phyloP scores from a whole-genome alignment of 2,113 vertebrate species.

The Reinhardtius hippoglossoides region DNA sequence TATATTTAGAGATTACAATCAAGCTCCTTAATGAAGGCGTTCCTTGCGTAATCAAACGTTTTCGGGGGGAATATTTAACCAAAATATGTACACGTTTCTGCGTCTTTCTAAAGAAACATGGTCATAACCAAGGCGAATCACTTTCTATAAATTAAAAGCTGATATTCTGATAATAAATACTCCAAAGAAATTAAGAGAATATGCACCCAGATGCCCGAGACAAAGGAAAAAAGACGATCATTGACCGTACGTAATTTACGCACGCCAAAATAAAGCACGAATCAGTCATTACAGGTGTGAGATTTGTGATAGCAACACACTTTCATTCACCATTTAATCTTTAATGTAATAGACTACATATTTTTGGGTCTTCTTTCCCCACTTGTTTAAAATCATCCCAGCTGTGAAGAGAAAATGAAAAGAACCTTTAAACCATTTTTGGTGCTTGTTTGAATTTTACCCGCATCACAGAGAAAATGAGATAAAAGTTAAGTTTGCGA shows the following conservation, averaged over 20 bases:
- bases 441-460: not conserved
- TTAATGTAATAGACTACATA: not conserved
- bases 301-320: not conserved
- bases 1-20: not conserved
- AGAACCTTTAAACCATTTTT: no score
- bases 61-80: not conserved
- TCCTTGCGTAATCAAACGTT: not conserved
- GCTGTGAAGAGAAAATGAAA: no score
- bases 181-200: not conserved
- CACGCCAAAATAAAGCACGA: not conserved
- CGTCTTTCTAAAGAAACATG: not conserved
- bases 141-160: not conserved
- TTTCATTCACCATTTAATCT: not conserved
- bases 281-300: not conserved
- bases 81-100: not conserved
- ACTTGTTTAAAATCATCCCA: not conserved
- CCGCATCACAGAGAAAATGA: not conserved
- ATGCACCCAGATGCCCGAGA: not conserved
- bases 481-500: slow-evolving; percentile 7
- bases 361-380: not conserved
- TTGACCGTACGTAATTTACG: slow-evolving; percentile 61
- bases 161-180: not conserved
- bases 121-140: not conserved
- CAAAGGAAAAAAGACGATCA: not conserved
- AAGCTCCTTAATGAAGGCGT: not conserved